Percentiles rank a stretch among this genome's conserved stretches.
Conservation (phyloP, 2,888 invertebrate species). For the Tenthredo mesomela region DNA sequence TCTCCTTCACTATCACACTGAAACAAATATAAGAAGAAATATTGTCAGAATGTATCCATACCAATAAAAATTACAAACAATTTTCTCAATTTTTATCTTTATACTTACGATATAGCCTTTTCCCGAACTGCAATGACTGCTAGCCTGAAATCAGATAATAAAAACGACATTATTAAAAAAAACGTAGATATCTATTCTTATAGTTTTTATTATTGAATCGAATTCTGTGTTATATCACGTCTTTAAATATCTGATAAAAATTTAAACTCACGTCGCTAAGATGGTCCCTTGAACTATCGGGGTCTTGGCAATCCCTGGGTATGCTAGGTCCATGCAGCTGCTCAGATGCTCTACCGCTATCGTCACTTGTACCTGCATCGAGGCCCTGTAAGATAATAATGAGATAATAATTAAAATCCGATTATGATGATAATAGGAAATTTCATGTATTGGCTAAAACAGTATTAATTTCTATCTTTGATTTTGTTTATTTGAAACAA, state of each 20-base stretch:
- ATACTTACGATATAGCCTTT: conserved; percentile 97
- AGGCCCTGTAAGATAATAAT: conserved; percentile 82
- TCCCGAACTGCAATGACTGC: conserved; percentile 95
- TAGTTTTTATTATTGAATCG: no score
- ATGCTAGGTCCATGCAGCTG: conserved; percentile 86
- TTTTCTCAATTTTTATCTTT: conserved; percentile 61
- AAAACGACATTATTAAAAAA: neutral
- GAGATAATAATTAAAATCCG: conserved; percentile 42
- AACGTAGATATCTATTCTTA: no score
- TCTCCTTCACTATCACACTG: conserved; percentile 97
- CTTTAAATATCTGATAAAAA: conserved; percentile 18
- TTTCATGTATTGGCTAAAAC: conserved; percentile 4
- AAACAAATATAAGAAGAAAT: conserved; percentile 75
- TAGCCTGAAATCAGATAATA: conserved; percentile 84
- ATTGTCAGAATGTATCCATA: conserved; percentile 56
- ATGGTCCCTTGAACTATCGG: conserved; percentile 91
- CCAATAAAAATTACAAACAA: conserved; percentile 52
- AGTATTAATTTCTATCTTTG: conserved; percentile 56
- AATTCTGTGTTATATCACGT: no score
- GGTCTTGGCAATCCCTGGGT: conserved; percentile 82
- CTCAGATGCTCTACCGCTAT: conserved; percentile 91
- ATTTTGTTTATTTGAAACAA: no score
- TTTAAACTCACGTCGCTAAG: conserved; percentile 89
- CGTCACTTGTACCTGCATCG: conserved; percentile 91
- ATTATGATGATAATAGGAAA: conserved; percentile 37